Evolutionary conservation across 2,888 invertebrate species (phyloP).

Genomic region (Sesia bembeciformis): DNA sequence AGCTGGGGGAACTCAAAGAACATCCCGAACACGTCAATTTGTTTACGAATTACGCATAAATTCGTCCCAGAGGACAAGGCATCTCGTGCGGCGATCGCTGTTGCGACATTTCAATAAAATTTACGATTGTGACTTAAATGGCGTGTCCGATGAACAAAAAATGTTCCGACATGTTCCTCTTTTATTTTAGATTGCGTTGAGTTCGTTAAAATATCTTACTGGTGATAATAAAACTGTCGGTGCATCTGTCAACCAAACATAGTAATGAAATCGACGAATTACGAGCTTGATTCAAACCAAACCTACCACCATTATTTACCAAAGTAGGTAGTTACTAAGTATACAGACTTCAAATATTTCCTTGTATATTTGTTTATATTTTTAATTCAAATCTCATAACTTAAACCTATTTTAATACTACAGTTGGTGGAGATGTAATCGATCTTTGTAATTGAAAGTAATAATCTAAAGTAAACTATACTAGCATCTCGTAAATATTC

Average conservation of each 20-base stretch:
- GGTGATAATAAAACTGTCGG: slow-evolving; percentile 61
- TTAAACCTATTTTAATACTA: too few species aligned
- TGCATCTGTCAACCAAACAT: slow-evolving; percentile 40
- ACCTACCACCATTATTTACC: too few species aligned
- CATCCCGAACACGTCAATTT: slow-evolving; percentile 66
- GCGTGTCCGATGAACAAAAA: slow-evolving; percentile 67
- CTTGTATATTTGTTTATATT: too few species aligned
- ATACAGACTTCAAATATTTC: too few species aligned
- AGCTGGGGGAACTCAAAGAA: slow-evolving; percentile 47
- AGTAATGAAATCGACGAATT: slow-evolving; percentile 46
- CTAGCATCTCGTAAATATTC: too few species aligned
- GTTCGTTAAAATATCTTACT: slow-evolving; percentile 70
- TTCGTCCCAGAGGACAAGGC: slow-evolving; percentile 69
- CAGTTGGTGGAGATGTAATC: too few species aligned
- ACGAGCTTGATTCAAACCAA: slow-evolving; percentile 7
- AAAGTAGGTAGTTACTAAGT: too few species aligned
- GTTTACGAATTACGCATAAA: slow-evolving; percentile 74
- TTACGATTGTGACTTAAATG: slow-evolving; percentile 73
- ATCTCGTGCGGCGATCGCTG: slow-evolving; percentile 70
- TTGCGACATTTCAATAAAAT: slow-evolving; percentile 74
- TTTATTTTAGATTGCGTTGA: slow-evolving; percentile 60
- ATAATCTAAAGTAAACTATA: too few species aligned
- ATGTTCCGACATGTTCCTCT: slow-evolving; percentile 56
- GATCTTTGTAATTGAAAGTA: too few species aligned
- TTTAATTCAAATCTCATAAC: too few species aligned